Evolutionary conservation across 2,888 invertebrate genomes (phyloP).

Genomic region (Pseudanteris insignis): DNA sequence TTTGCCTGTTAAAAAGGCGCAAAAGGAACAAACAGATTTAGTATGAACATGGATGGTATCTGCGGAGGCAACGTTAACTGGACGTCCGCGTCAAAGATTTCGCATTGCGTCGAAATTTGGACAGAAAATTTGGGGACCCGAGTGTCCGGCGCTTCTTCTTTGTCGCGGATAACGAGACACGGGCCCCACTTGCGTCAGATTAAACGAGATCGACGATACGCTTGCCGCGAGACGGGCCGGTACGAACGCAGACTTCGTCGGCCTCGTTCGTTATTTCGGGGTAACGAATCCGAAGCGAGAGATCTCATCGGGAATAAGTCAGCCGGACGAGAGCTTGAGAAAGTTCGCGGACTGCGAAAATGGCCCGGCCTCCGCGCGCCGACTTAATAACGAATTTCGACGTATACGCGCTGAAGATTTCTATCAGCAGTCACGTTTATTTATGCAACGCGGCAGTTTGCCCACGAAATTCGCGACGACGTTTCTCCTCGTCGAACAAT

Average conservation of each 20-base stretch:
- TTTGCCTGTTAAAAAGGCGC: too few relatives aligned
- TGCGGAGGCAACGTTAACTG: constrained; percentile 51
- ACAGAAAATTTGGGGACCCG: constrained; percentile 8
- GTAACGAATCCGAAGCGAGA: constrained; percentile 12
- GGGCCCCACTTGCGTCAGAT: constrained; percentile 41
- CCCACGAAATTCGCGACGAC: too few relatives aligned
- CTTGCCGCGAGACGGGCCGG: constrained; percentile 34
- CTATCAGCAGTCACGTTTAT: constrained; percentile 26
- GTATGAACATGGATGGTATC: constrained; percentile 51
- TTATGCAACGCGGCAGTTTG: constrained; percentile 18
- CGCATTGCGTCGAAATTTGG: constrained; percentile 1
- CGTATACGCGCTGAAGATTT: constrained; percentile 16
- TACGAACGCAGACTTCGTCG: constrained; percentile 39
- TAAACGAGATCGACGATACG: constrained; percentile 44
- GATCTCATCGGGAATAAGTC: constrained; percentile 28
- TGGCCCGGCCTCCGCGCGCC: constrained; percentile 14
- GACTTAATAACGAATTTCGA: constrained; percentile 30
- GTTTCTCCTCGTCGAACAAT: too few relatives aligned
- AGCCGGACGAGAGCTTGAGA: constrained; percentile 35
- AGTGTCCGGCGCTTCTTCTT: constrained; percentile 45
- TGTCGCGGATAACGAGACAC: constrained; percentile 47
- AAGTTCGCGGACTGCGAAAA: constrained; percentile 36
- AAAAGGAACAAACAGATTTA: too few relatives aligned
- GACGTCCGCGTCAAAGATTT: constrained; percentile 17
- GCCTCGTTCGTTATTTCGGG: constrained; percentile 45